Evolutionary conservation across 2,113 vertebrate species (phyloP).

Genomic region (Geothlypis trichas): DNA sequence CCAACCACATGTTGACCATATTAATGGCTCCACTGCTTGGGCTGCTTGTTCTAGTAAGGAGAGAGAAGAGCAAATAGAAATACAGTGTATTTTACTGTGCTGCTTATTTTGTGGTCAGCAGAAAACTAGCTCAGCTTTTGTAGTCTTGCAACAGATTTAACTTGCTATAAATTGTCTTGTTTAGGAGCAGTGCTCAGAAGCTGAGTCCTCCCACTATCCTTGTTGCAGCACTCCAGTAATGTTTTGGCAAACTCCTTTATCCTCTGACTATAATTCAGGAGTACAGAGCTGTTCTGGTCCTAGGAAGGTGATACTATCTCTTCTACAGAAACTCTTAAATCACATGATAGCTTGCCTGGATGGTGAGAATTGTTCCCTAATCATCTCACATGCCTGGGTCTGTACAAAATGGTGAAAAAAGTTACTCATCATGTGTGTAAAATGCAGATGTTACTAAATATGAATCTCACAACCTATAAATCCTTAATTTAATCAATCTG

Average conservation of each 20-base stretch:
- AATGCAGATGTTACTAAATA: neutral
- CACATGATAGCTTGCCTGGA: neutral
- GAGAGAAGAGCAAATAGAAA: neutral
- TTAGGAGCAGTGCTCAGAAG: neutral
- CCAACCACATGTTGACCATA: neutral
- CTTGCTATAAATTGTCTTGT: slow-evolving; percentile 35
- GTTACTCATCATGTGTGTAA: neutral
- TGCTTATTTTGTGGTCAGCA: neutral
- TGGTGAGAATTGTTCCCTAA: neutral
- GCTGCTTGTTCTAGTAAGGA: neutral
- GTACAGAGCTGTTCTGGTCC: neutral
- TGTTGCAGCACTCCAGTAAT: neutral
- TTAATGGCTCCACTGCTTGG: neutral
- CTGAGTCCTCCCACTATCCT: neutral
- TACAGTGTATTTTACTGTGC: neutral
- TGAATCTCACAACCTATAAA: neutral
- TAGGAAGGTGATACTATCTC: neutral
- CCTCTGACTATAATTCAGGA: slow-evolving; percentile 11
- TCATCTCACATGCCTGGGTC: neutral
- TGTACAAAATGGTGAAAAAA: neutral
- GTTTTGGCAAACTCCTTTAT: slow-evolving; percentile 7
- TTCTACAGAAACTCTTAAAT: slow-evolving; percentile 29
- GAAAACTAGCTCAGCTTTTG: slow-evolving; percentile 14
- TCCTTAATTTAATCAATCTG: neutral
- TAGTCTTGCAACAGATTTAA: slow-evolving; percentile 8